Evolutionary conservation across 2,888 invertebrate species (phyloP).

Genomic region (Gisinianus flammeolus): DNA sequence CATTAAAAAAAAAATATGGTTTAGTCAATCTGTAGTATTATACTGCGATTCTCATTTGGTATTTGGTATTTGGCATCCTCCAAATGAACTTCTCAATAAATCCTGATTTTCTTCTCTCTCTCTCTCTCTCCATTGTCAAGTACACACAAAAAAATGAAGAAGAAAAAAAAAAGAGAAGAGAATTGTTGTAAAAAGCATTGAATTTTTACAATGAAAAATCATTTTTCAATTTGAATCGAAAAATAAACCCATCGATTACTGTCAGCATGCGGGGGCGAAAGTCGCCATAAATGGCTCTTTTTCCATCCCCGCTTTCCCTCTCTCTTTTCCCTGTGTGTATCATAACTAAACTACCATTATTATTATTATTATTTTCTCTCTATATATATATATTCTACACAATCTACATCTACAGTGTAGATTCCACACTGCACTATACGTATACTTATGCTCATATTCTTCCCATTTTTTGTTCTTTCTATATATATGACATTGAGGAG

Average conservation of each 20-base stretch:
- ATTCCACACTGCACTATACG: too few species aligned
- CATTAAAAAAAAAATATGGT: neutral
- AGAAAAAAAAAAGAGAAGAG: conserved; percentile 2
- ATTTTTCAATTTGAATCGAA: conserved; percentile 52
- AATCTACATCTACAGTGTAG: too few species aligned
- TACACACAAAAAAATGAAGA: conserved; percentile 3
- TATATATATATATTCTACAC: neutral
- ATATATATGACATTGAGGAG: too few species aligned
- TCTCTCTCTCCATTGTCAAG: conserved; percentile 5
- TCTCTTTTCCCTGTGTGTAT: neutral
- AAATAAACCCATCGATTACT: conserved; percentile 58
- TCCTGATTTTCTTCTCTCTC: neutral
- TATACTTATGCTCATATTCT: too few species aligned
- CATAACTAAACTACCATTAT: too few species aligned
- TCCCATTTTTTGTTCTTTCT: too few species aligned
- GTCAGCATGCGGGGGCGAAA: conserved; percentile 58
- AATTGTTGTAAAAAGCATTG: neutral
- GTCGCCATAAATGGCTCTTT: conserved; percentile 18
- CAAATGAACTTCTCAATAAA: conserved; percentile 15
- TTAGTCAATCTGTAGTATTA: neutral
- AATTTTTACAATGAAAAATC: conserved; percentile 44
- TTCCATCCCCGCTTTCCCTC: neutral
- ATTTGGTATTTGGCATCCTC: neutral
- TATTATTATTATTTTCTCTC: too few species aligned
- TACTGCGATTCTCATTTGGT: too few species aligned